Conservation (phyloP, 2,888 invertebrate genomes). For the Drosophila testacea region DNA sequence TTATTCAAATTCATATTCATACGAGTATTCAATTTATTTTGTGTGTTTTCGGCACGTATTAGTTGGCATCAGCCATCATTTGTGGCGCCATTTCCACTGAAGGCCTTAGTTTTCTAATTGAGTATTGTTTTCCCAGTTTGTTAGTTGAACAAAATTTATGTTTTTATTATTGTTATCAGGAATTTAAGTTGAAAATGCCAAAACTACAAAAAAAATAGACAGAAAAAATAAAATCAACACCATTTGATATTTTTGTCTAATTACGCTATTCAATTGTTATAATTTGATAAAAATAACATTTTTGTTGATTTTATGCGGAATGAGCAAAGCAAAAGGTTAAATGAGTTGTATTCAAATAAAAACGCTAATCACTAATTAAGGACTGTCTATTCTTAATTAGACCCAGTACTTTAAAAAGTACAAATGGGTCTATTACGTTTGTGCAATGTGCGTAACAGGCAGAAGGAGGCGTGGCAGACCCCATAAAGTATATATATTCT, state of each 20-base stretch:
- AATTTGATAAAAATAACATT: not conserved
- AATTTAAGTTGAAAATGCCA: not conserved
- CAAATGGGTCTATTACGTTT: too few species aligned
- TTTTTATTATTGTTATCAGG: conserved; percentile 3
- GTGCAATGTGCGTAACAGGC: too few species aligned
- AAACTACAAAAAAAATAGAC: not conserved
- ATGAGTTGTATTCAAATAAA: not conserved
- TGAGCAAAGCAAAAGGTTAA: not conserved
- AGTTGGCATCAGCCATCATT: not conserved
- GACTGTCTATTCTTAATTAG: too few species aligned
- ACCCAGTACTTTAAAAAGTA: too few species aligned
- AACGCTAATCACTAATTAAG: not conserved
- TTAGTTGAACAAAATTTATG: not conserved
- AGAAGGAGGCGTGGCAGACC: too few species aligned
- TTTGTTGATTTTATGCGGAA: not conserved
- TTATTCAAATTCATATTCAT: conserved; percentile 6
- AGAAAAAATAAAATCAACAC: not conserved
- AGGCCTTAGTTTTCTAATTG: conserved; percentile 1
- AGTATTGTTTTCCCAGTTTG: not conserved
- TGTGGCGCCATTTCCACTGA: conserved; percentile 2
- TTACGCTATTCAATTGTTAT: not conserved
- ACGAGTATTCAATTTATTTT: conserved; percentile 1
- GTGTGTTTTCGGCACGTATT: not conserved
- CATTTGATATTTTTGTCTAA: conserved; percentile 5
- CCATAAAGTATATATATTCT: too few species aligned